Base-by-base conservation (phyloP, 2,888 invertebrate genomes). In the Plebejus anna region DNA sequence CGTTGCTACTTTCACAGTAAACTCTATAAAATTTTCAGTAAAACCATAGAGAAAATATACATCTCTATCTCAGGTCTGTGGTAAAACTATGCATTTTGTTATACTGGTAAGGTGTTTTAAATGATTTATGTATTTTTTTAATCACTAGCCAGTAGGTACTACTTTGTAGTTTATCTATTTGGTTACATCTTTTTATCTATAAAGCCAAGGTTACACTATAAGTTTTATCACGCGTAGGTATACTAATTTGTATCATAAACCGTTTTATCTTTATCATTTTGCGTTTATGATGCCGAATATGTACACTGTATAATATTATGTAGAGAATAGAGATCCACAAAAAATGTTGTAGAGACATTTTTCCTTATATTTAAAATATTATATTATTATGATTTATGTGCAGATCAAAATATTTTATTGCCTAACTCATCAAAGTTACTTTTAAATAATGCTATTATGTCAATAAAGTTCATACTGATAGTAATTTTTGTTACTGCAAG, bases 101-200 rank as follows among this genome's bases (percentile, higher is more conserved):
- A 22, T 22, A 22, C 22, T 22, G 22, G 22, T 22, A 22, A 22
- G 22, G 22, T 22, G 22, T 22, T 22, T 22, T 22, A 22, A 22
- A 22, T 22, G 22, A 22, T 22, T 22, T 22, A 22, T 22, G 22
- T 22, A 22, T 22, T 55, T 57, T 57, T 57, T n/a, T 57, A n/a
- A 57, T 57, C 6, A 16, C 5, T 57, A 16, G n/a, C 57, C 16
- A 5, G 6, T 32, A 32, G 42, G 42, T 2, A 59, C 9, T 16
- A 70, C 36, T 36, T 16, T 16, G 1, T 7, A 7, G 32, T 70
- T 70, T 5, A 61, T 61, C 61, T 61, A 28, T 61, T 70, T 70
- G n/a, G 42, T 42, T 70, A n/a, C 70, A 42, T 70, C 36, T 38
- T 38, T 70, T 38, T 42, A 70, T 70, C 70, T 70, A 28, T 70